Evolutionary conservation across 1,140 invertebrate genomes (phyloP).

Genomic region (Drosophila ambigua): DNA sequence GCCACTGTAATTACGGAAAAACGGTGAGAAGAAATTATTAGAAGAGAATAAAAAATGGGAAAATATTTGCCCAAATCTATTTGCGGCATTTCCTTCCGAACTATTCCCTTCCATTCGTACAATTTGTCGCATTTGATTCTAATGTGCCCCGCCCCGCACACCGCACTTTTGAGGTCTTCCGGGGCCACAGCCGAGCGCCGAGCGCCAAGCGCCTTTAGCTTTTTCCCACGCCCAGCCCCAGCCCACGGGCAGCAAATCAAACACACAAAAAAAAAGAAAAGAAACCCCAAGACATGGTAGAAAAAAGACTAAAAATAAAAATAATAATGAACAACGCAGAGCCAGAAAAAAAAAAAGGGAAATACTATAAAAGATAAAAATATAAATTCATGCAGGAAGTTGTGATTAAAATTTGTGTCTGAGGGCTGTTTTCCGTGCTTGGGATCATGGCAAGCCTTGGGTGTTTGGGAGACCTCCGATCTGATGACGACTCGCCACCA

Average conservation of each 20-base stretch:
- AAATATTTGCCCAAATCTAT: too few species aligned
- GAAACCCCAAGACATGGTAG: slow-evolving; percentile 1
- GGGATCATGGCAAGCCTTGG: slow-evolving; percentile 5
- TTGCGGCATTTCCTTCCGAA: too few species aligned
- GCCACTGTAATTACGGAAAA: background rate
- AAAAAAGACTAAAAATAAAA: slow-evolving; percentile 29
- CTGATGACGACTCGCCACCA: background rate
- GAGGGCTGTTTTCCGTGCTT: slow-evolving; percentile 19
- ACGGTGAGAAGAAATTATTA: too few species aligned
- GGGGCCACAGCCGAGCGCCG: slow-evolving; percentile 33
- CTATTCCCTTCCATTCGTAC: background rate
- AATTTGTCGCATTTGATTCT: too few species aligned
- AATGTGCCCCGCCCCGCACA: too few species aligned
- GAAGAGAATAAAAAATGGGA: too few species aligned
- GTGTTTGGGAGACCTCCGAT: slow-evolving; percentile 23
- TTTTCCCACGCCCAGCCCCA: slow-evolving; percentile 67
- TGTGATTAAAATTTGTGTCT: slow-evolving; percentile 61
- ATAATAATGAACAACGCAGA: slow-evolving; percentile 29
- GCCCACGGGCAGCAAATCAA: slow-evolving; percentile 41
- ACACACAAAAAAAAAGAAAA: slow-evolving; percentile 18
- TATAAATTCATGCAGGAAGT: slow-evolving; percentile 68
- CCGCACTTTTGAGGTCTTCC: background rate
- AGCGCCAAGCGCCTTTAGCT: slow-evolving; percentile 46
- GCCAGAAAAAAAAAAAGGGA: slow-evolving; percentile 6
- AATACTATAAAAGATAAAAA: slow-evolving; percentile 42